Base-by-base conservation (phyloP, 2,113 vertebrate species). In the rabbit (Oryctolagus cuniculus) region DNA sequence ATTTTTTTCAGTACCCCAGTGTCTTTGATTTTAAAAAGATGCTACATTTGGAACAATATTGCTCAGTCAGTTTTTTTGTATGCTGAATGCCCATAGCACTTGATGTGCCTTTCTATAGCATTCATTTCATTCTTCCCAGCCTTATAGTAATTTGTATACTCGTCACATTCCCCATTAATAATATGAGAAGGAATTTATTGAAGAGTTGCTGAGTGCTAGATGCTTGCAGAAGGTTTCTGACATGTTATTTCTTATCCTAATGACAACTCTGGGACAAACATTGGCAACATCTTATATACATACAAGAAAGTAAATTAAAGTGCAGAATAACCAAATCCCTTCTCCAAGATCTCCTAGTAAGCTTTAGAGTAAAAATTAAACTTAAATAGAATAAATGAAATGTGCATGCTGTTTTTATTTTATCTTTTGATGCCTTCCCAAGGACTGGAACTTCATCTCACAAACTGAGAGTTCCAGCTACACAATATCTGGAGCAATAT, bases 331-430 rank as follows among this genome's bases (percentile, higher is more conserved):
- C 3, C 34, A 24, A 36, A 1, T 78, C 1, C 29, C 21, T 73
- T 61, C 17, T 36, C 29, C 22, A 64, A 79, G 38, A 2, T 64
- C 17, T 75, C 80, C 24, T 61, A 12, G 0, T 51, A 64, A 86
- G 17, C 63, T 81, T 86, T 55, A 44, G 22, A 77, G 29, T 77
- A 24, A 15, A 66, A 94, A 87, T 90, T 87, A 83, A 51, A 31
- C 5, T 88, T 63, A 84, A 69, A 73, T 29, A 34, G 7, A 38
- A 25, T 34, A 11, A 63, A 61, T 25, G 53, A n/a, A 63, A 25
- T 61, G 63, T 5, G 4, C 27, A 16, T 44, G 55, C 70, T 64
- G 7, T 22, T 53, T 78, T 49, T 31, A 61, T 17, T 34, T 44
- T 19, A 7, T 29, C 8, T 81, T 80, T 64, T 53, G 19, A 85